Evolutionary conservation across 2,113 vertebrate genomes (phyloP).

Genomic region (Poeciliopsis prolifica): DNA sequence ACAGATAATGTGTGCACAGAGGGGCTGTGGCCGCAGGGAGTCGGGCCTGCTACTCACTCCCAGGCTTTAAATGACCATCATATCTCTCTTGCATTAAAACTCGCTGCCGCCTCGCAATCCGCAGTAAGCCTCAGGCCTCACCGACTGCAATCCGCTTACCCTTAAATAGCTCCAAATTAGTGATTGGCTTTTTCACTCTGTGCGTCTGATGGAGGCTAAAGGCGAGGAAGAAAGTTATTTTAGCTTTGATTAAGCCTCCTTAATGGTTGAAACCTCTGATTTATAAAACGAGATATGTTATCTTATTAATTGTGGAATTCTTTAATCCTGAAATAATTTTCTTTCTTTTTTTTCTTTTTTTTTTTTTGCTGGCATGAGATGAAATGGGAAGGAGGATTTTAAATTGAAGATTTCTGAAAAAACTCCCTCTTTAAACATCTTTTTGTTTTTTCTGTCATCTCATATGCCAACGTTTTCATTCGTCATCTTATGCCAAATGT

Average conservation of each 20-base stretch:
- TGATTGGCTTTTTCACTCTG: slow-evolving; percentile 67
- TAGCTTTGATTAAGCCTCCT: not conserved
- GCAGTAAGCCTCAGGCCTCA: slow-evolving; percentile 71
- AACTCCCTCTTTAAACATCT: not conserved
- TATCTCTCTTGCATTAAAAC: slow-evolving; percentile 69
- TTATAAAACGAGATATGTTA: slow-evolving; percentile 54
- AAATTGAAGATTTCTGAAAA: not conserved
- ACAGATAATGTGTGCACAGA: slow-evolving; percentile 12
- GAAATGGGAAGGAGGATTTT: not conserved
- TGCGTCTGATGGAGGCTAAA: slow-evolving; percentile 50
- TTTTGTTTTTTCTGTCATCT: not conserved
- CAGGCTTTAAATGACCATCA: slow-evolving; percentile 68
- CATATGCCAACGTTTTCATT: not conserved
- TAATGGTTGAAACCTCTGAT: slow-evolving; percentile 42
- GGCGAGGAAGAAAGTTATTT: slow-evolving; percentile 23
- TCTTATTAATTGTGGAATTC: too few species aligned
- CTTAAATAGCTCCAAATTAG: slow-evolving; percentile 73
- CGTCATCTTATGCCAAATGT: not conserved
- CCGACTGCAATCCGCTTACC: slow-evolving; percentile 73
- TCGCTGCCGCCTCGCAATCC: slow-evolving; percentile 69
- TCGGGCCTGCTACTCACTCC: slow-evolving; percentile 48
- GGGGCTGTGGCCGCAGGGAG: slow-evolving; percentile 47
- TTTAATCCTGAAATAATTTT: not conserved
- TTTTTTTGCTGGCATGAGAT: not conserved
- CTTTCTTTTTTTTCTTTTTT: not conserved